These are phyloP conservation scores for Elegia similella DNA, from an alignment of 2,888 invertebrate genomes.

Conservation along the genomic window DNA sequence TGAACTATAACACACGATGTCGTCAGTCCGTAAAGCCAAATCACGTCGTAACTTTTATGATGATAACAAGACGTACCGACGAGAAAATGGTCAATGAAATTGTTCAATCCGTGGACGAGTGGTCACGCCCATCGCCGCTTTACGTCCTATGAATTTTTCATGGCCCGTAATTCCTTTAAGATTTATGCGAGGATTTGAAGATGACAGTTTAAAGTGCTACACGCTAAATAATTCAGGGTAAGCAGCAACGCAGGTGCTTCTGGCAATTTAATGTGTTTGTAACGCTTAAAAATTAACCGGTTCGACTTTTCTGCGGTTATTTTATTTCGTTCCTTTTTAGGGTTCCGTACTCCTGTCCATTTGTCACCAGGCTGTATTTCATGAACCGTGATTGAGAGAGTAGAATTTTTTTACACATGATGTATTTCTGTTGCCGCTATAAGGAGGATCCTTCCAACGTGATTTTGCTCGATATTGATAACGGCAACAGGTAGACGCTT, in stretches of 20 bases:
- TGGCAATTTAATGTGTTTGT: slow-evolving; percentile 2
- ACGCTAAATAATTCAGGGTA: slow-evolving; percentile 1
- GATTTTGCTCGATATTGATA: too few relatives aligned
- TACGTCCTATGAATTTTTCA: slow-evolving; percentile 17
- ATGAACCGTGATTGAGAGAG: too few relatives aligned
- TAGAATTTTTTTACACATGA: too few relatives aligned
- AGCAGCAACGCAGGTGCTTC: slow-evolving; percentile 4
- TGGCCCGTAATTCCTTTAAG: slow-evolving; percentile 14
- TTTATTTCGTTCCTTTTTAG: too few relatives aligned
- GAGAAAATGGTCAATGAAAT: slow-evolving; percentile 18
- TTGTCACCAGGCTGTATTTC: too few relatives aligned
- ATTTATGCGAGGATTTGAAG: slow-evolving; percentile 17
- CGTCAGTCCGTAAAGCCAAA: slow-evolving; percentile 21
- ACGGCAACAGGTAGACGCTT: too few relatives aligned
- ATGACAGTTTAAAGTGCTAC: slow-evolving; percentile 16
- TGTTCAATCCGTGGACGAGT: slow-evolving; percentile 14
- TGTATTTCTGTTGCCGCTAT: too few relatives aligned
- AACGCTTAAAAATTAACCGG: slow-evolving; percentile 3
- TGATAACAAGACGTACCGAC: slow-evolving; percentile 44
- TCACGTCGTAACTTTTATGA: slow-evolving; percentile 57
- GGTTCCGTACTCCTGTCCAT: too few relatives aligned
- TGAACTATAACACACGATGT: slow-evolving; percentile 14
- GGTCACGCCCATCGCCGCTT: slow-evolving; percentile 8
- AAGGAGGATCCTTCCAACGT: too few relatives aligned
- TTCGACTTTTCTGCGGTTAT: not conserved